These are phyloP conservation scores for Gambusia holbrooki DNA, from an alignment of 2,113 vertebrate species.

Conservation along the genomic window DNA sequence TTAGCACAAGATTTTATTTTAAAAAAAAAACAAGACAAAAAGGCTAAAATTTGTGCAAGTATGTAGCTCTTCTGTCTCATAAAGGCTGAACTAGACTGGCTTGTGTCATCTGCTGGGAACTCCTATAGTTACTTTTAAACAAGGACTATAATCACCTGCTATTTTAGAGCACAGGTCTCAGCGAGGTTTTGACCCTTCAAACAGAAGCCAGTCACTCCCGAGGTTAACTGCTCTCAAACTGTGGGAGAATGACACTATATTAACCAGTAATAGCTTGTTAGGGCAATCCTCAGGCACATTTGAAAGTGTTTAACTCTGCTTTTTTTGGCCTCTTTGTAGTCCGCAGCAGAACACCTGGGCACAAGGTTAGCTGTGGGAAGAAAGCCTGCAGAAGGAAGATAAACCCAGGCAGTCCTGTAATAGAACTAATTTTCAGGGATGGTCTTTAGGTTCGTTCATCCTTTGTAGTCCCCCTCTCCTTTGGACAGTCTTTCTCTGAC, in stretches of 20 bases:
- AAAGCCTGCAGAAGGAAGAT: conserved; percentile 42
- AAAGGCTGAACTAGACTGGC: conserved; percentile 18
- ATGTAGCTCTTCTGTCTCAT: conserved; percentile 21
- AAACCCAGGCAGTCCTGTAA: conserved; percentile 55
- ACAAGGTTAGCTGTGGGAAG: conserved; percentile 50
- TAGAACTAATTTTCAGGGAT: conserved; percentile 54
- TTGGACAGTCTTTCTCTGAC: conserved; percentile 26
- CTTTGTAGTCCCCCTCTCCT: conserved; percentile 18
- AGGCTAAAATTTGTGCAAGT: conserved; percentile 19
- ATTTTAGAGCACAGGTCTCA: conserved; percentile 68
- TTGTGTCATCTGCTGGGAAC: conserved; percentile 60
- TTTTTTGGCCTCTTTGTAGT: conserved; percentile 39
- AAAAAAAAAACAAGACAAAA: not conserved
- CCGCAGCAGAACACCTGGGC: conserved; percentile 67
- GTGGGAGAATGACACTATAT: conserved; percentile 74
- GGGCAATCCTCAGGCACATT: conserved; percentile 73
- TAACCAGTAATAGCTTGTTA: conserved; percentile 79
- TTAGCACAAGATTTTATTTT: not conserved
- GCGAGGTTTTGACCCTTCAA: conserved; percentile 75
- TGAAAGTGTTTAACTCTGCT: conserved; percentile 80
- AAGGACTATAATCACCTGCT: conserved; percentile 75
- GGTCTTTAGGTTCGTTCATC: conserved; percentile 42
- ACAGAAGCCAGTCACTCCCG: conserved; percentile 72
- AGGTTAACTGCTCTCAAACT: conserved; percentile 76
- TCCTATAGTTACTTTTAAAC: conserved; percentile 78